These are phyloP conservation scores for Urocolius indicus DNA, from an alignment of 2,113 vertebrate species.

Conservation along the genomic window DNA sequence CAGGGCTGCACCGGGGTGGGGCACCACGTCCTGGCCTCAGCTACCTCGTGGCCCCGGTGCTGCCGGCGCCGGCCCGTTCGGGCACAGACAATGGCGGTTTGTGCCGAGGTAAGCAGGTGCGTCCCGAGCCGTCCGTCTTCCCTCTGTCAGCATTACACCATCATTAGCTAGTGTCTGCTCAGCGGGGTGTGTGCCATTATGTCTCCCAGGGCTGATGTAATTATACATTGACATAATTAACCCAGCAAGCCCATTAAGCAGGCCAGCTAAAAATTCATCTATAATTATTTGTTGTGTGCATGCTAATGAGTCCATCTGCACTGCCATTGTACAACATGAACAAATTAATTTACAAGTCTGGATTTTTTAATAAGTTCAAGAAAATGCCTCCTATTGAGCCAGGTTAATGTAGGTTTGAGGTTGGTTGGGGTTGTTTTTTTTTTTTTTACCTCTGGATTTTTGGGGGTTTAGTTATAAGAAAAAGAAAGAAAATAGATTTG, in stretches of 20 bases:
- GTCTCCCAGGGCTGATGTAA: constrained; percentile 98
- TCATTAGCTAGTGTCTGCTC: constrained; percentile 94
- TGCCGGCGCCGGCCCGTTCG: neutral
- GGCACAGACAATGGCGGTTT: constrained; percentile 62
- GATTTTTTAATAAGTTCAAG: constrained; percentile 86
- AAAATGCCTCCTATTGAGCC: constrained; percentile 79
- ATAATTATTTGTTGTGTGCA: constrained; percentile 99
- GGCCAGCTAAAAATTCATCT: constrained; percentile 95
- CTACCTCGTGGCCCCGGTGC: neutral
- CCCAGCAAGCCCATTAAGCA: constrained; percentile 99
- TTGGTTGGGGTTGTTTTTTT: neutral
- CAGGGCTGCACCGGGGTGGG: fast-evolving
- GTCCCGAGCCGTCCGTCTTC: constrained; percentile 79
- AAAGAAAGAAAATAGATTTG: constrained; percentile 31
- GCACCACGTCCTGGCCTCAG: neutral
- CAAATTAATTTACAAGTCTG: constrained; percentile 99
- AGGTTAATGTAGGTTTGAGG: constrained; percentile 53
- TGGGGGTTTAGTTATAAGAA: no score
- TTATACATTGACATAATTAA: constrained; percentile 99
- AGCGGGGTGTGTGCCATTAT: constrained; percentile 90
- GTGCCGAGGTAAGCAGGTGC: constrained; percentile 91
- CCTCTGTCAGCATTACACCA: constrained; percentile 88
- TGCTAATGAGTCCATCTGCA: constrained; percentile 99
- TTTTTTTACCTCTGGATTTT: no score
- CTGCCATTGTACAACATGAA: constrained; percentile 98